Base-by-base conservation (phyloP, 2,888 invertebrate species). In the Pecten maximus region DNA sequence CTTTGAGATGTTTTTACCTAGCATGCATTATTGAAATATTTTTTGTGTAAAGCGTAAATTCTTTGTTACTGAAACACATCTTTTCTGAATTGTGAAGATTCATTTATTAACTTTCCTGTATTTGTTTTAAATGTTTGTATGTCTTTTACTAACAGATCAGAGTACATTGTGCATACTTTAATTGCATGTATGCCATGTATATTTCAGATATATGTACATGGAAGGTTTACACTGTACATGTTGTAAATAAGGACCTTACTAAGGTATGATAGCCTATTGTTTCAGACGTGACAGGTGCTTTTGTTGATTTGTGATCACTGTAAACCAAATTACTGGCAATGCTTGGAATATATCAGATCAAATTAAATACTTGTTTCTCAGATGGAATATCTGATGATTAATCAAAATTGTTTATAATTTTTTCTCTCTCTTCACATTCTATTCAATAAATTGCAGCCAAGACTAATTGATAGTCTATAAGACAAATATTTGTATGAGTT, bases 201-300 rank as follows among this genome's bases (percentile, higher is more conserved):
- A 16, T 44, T 10, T 44, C 6, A 44, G 12, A 23, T 60, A n/a
- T 74, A 28, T 6, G 28, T 74, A 74, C 28, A 35, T 74, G 15
- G 6, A 35, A 74, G 1, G 0, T 35, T 4, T 35, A 35, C 16
- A 4, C 15, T 74, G 74, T 35, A 28, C 28, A 28, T 74, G 28
- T 54, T 23, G 44, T 19, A 54, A 54, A 54, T 54, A 54, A 44
- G 44, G 23, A 23, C 60, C 19, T 2, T 60, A 2, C 23, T n/a
- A 23, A 60, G 23, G 60, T 60, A n/a, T 60, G n/a, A 60, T 60
- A n/a, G 60, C 60, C 60, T 60, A 60, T 60, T 60, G n/a, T 60
- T 60, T 60, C 8, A 23, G 2, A 48, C 12, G 48, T 48, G 48
- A 60, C 60, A 60, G 23, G 60, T 60, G 60, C 60, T 60, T 16